Base-by-base conservation (phyloP, 2,113 vertebrate genomes). In the Microtus oregoni region DNA sequence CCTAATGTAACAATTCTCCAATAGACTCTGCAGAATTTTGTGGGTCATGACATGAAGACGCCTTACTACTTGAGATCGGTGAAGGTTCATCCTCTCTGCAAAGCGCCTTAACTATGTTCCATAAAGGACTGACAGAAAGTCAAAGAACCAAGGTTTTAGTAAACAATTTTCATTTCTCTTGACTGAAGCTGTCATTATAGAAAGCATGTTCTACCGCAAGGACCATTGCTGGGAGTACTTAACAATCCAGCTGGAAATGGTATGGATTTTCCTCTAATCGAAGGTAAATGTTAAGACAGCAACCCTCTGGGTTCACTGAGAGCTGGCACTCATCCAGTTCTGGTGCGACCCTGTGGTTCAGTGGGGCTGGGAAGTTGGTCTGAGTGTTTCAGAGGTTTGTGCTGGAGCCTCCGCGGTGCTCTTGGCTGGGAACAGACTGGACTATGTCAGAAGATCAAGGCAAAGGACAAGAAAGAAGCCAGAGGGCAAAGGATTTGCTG, bases 271-370 rank as follows among this genome's bases (percentile, higher is more conserved):
- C 67, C 41, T 78, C 78, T 15, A 68, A 1, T 26, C n/a, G 14
- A 41, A 41, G 30, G 67, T 19, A 41, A 35, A 82, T 35, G 44
- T 75, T 50, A 44, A 72, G 77, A 86, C 73, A 63, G 44, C 24
- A 4, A 9, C 12, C 1, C 20, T 8, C 0, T 1, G 67, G 78
- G 22, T 52, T 68, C 35, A 2, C 7, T 47, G 24, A 47, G 30
- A 24, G 24, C 22, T 1, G 8, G 20, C 17, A 3, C 3, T 8
- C n/a, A 32, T 14, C 63, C 13, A 10, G 30, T n/a, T 26, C 67
- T 30, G 15, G 44, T 0, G 61, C 19, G 32, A n/a, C 24, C 0
- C 0, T 0, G 1, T 2, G 0, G 47, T 14, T 73, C 47, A 2
- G 47, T 22, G 0, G 63, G 65, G 4, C 30, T n/a, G 5, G 10